Base-by-base conservation (phyloP, 2,113 vertebrate species). In the Ptilorrhoa leucosticta region DNA sequence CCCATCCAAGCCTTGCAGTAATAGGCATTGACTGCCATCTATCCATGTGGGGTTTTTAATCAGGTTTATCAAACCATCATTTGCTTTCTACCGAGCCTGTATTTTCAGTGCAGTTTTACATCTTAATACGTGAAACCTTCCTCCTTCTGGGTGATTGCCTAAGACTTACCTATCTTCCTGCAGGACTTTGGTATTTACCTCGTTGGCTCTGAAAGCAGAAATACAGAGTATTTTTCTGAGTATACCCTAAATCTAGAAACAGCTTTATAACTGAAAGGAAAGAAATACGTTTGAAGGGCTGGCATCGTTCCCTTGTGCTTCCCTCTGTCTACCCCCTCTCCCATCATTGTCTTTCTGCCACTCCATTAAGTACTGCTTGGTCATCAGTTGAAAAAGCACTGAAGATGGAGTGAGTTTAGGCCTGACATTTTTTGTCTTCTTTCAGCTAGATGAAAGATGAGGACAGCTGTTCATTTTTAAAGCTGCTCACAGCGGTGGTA, bases 1-100 rank as follows among this genome's bases (percentile, higher is more conserved):
- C 50, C n/a, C 31, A 48, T 84, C 57, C 44, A 86, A 87, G 37
- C 84, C 66, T 95, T 97, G 73, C n/a, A 93, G 4, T 81, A 95
- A 76, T 93, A 89, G 89, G 71, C 75, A 92, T 51, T 81, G 79
- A 94, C 84, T 86, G 80, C 71, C 82, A 35, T 96, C 64, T 96
- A 65, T 85, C 85, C 60, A 51, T 80, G 89, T 89, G 63, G 30
- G 9, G 19, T 85, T 51, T 86, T 54, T n/a, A 93, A 87, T 71
- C 84, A 53, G 26, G 31, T 87, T 44, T 93, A 51, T 94, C 68
- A 93, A 48, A 68, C 47, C 53, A n/a, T 82, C 68, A 70, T 93
- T 89, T 95, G 73, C 56, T 93, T 69, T 82, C 31, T 85, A 24
- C 56, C 37, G 64, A 28, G 53, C 56, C 71, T 89, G 8, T 91